phyloP scores from a whole-genome alignment of 2,888 invertebrate genomes.

The Drosophila buzzatii region DNA sequence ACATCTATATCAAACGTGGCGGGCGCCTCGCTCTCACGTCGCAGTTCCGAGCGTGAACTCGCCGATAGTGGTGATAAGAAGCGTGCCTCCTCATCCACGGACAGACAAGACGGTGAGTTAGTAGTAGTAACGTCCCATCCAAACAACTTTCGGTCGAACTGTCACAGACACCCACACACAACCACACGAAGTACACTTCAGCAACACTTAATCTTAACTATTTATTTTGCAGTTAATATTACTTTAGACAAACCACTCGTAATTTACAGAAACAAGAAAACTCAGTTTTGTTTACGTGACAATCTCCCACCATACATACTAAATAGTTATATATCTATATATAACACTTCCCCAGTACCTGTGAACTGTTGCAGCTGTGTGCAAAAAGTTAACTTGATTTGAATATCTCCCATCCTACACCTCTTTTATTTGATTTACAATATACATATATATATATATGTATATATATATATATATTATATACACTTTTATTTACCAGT shows the following conservation, averaged over 20 bases:
- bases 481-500: slow-evolving; percentile 7
- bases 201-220: slow-evolving; percentile 59
- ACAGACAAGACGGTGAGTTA: slow-evolving; percentile 88
- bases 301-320: slow-evolving; percentile 18
- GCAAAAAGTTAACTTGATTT: slow-evolving; percentile 37
- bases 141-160: slow-evolving; percentile 28
- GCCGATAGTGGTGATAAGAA: slow-evolving; percentile 89
- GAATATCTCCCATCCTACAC: slow-evolving; percentile 13
- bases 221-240: slow-evolving; percentile 74
- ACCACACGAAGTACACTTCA: slow-evolving; percentile 29
- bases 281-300: slow-evolving; percentile 30
- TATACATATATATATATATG: too few species aligned
- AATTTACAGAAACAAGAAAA: slow-evolving; percentile 30
- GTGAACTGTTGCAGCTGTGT: slow-evolving; percentile 52
- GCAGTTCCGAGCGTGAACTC: slow-evolving; percentile 93
- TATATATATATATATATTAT: slow-evolving; percentile 4
- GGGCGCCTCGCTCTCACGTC: slow-evolving; percentile 92
- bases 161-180: slow-evolving; percentile 33
- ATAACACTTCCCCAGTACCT: slow-evolving; percentile 40
- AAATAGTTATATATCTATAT: slow-evolving; percentile 29
- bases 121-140: neutral
- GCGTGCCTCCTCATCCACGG: slow-evolving; percentile 90
- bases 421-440: slow-evolving; percentile 34
- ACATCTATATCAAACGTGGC: slow-evolving; percentile 96
- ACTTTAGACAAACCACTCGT: slow-evolving; percentile 50